Evolutionary conservation across 2,113 vertebrate species (phyloP).

Genomic region (Vombatus ursinus): DNA sequence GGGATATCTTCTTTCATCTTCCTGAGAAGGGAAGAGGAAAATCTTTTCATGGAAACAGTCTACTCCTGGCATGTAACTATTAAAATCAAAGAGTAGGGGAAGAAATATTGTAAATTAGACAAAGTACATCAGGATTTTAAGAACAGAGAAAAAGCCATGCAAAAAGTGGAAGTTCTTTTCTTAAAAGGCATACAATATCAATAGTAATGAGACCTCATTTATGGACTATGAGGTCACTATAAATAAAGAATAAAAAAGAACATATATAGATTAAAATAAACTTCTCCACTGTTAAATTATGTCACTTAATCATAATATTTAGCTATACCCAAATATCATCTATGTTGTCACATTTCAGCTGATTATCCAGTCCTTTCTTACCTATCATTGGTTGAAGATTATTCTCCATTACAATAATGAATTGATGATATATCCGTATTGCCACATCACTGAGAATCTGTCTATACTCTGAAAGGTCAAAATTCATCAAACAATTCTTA

Average conservation of each 20-base stretch:
- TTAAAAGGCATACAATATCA: neutral
- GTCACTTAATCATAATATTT: constrained; percentile 9
- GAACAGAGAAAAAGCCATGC: neutral
- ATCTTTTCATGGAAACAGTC: neutral
- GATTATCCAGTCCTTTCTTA: constrained; percentile 77
- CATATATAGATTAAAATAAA: neutral
- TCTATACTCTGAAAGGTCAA: constrained; percentile 96
- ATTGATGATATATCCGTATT: constrained; percentile 94
- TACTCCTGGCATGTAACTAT: neutral
- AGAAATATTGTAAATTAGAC: constrained; percentile 21
- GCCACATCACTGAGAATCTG: constrained; percentile 96
- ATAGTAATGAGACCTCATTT: neutral
- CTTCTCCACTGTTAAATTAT: constrained; percentile 26
- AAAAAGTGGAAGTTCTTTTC: neutral
- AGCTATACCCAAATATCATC: neutral
- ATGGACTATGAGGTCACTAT: neutral
- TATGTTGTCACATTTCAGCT: neutral
- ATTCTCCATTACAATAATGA: constrained; percentile 91
- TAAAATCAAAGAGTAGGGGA: neutral
- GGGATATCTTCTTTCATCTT: neutral
- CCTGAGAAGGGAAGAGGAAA: neutral
- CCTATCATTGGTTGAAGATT: constrained; percentile 92
- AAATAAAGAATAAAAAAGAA: constrained; percentile 16
- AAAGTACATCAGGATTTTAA: neutral
- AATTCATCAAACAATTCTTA: constrained; percentile 94